Evolutionary conservation across 2,113 vertebrate species (phyloP), one percentile per base, ranked within the genome.

Genomic region (Myiozetetes cayanensis): DNA sequence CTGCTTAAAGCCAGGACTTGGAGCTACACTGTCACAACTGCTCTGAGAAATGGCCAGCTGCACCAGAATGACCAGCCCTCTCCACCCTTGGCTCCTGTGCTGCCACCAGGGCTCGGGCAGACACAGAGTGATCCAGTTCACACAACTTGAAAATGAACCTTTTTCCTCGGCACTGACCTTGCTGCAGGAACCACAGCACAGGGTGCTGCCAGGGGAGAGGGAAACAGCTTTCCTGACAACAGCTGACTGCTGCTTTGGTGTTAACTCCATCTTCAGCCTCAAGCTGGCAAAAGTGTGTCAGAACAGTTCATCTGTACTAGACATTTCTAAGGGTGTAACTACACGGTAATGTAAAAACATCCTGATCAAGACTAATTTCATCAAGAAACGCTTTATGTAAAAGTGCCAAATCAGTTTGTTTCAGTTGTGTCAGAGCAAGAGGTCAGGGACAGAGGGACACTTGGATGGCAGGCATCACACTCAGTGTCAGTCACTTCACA

Each of bases 101-200:
- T n/a, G 27, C 49, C 14, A 37, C 14, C 37, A 31, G 24, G 8
- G 50, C 46, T 55, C 7, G 43, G 43, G 47, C 41, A 67, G 53
- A 25, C 46, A 47, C 0, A 1, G 33, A 14, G 25, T 12, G 56
- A 59, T 43, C n/a, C 56, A n/a, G 22, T 14, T 67, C n/a, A 47
- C 0, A 0, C 27, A 30, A 58, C 25, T 16, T 12, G 22, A 22
- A 63, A 74, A 43, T 6, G 27, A 63, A 41, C 10, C 0, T 0
- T 15, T 52, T 31, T 30, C 52, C 73, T 53, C 0, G 17, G 62
- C 50, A 58, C 6, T 31, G 61, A 37, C 37, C n/a, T 23, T 52
- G 30, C 73, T 22, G 14, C 4, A 24, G 41, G 24, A 24, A 24
- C 56, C 52, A 20, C 24, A 35, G 25, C 14, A 46, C 19, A 46